Evolutionary conservation across 2,888 invertebrate genomes (phyloP).

Genomic region (Vandiemenella viatica): DNA sequence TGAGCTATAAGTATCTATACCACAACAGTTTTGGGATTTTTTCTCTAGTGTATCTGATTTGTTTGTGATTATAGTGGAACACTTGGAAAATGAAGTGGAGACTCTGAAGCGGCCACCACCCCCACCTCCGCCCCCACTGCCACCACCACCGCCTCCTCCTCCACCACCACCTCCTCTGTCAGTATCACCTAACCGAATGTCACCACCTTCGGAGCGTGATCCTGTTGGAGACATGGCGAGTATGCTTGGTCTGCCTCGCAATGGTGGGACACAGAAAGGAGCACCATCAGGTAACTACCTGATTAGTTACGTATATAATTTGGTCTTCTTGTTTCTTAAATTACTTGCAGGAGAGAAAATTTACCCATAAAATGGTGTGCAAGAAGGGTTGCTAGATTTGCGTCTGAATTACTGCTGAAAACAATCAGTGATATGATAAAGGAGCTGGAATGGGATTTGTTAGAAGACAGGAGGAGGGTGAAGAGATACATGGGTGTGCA

Average conservation of each 20-base stretch:
- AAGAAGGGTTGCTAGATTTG: no score
- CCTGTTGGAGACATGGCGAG: conserved; percentile 39
- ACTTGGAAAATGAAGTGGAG: conserved; percentile 22
- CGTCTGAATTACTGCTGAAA: no score
- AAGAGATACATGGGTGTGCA: no score
- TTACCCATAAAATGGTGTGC: no score
- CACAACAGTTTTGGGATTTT: no score
- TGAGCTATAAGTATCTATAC: no score
- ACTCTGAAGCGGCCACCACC: conserved; percentile 26
- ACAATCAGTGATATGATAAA: no score
- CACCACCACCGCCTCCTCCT: conserved; percentile 25
- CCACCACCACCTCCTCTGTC: conserved; percentile 7
- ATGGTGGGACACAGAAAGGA: conserved; percentile 39
- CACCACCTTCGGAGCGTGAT: conserved; percentile 13
- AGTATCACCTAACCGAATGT: conserved; percentile 22
- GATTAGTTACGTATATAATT: not conserved
- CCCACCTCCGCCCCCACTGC: conserved; percentile 26
- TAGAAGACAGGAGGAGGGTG: no score
- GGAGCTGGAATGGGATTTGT: no score
- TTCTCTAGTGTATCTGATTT: no score
- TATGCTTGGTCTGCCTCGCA: conserved; percentile 40
- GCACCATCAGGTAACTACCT: not conserved
- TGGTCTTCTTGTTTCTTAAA: not conserved
- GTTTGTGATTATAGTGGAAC: conserved; percentile 16
- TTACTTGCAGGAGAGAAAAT: not conserved